phyloP scores from a whole-genome alignment of 2,797 vertebrate genomes.

The Anniella stebbinsi region DNA sequence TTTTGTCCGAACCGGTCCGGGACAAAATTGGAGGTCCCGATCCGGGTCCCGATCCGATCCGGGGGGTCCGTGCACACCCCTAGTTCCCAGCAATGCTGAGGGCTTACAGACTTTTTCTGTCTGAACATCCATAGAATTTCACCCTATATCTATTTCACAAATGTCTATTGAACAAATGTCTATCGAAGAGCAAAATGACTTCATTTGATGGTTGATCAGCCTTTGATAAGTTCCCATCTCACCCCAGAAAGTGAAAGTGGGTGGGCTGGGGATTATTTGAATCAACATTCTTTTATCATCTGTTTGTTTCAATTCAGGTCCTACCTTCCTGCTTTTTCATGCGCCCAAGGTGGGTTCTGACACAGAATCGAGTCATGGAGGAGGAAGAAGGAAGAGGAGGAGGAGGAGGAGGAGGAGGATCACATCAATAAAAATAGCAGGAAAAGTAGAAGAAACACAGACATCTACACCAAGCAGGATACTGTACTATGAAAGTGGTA shows the following conservation, averaged over 20 bases:
- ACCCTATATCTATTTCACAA: too few species aligned
- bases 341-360: not conserved
- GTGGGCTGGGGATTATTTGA: not conserved
- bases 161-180: too few species aligned
- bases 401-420: not conserved
- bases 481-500: too few species aligned
- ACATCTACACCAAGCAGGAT: too few species aligned
- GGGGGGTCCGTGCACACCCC: too few species aligned
- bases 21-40: too few species aligned
- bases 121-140: too few species aligned
- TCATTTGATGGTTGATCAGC: not conserved
- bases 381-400: too few species aligned
- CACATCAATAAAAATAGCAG: not conserved
- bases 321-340: not conserved
- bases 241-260: not conserved
- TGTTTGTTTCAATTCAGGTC: not conserved
- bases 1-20: too few species aligned
- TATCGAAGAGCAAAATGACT: conserved; percentile 6
- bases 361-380: not conserved
- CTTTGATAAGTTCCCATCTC: not conserved
- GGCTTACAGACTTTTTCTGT: too few species aligned
- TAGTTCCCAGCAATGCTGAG: too few species aligned
- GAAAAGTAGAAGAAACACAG: not conserved
- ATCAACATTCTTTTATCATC: not conserved
- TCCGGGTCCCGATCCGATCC: too few species aligned